Percentiles rank a stretch among this genome's conserved stretches.
Evolutionary conservation across 2,113 vertebrate species (phyloP).

Genomic region (Embiotoca jacksoni): DNA sequence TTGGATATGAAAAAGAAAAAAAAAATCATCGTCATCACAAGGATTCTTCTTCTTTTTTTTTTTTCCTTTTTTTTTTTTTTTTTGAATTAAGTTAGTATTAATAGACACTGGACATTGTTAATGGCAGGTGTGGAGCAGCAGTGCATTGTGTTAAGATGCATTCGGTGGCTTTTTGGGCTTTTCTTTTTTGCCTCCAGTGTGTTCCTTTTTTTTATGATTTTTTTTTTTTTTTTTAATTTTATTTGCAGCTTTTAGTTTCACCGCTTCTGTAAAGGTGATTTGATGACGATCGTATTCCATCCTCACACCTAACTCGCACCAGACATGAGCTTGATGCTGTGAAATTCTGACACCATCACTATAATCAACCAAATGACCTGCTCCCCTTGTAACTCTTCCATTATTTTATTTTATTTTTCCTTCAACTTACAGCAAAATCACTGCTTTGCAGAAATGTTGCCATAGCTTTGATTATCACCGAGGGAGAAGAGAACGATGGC

Average conservation of each 20-base stretch:
- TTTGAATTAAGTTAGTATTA: slow-evolving; percentile 89
- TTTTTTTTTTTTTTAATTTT: slow-evolving; percentile 75
- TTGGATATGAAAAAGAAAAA: slow-evolving; percentile 71
- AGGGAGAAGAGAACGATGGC: slow-evolving; percentile 86
- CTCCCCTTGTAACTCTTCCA: slow-evolving; percentile 83
- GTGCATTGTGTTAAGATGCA: slow-evolving; percentile 83
- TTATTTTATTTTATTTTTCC: slow-evolving; percentile 67
- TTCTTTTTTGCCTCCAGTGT: slow-evolving; percentile 93
- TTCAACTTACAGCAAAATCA: slow-evolving; percentile 85
- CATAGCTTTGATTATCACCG: slow-evolving; percentile 83
- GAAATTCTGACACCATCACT: slow-evolving; percentile 90
- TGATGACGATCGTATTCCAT: slow-evolving; percentile 85
- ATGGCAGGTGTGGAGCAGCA: slow-evolving; percentile 90
- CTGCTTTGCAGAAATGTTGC: slow-evolving; percentile 91
- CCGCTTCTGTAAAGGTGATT: slow-evolving; percentile 92
- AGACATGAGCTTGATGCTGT: slow-evolving; percentile 93
- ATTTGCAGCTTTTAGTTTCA: slow-evolving; percentile 87
- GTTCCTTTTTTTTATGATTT: slow-evolving; percentile 72
- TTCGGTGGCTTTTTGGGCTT: slow-evolving; percentile 86
- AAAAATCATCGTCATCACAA: slow-evolving; percentile 73
- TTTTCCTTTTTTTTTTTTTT: slow-evolving; percentile 65
- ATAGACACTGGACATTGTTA: slow-evolving; percentile 95
- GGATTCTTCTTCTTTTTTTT: slow-evolving; percentile 68
- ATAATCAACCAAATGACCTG: slow-evolving; percentile 85
- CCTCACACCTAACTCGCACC: slow-evolving; percentile 84